These are phyloP conservation scores for Lordiphosa stackelbergi DNA, from an alignment of 1,140 invertebrate genomes.

Conservation along the genomic window DNA sequence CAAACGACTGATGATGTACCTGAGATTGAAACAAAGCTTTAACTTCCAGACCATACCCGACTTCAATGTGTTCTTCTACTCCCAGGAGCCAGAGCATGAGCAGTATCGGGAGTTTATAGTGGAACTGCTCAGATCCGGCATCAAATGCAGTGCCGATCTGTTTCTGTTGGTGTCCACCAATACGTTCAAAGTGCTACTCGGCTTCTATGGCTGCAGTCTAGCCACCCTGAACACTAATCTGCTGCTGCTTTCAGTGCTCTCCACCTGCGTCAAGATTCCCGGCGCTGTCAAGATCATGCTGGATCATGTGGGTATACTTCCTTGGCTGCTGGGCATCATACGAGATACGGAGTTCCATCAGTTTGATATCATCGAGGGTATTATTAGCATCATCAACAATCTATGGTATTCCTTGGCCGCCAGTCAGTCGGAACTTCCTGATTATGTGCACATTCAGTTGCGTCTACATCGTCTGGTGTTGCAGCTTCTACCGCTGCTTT, in stretches of 20 bases:
- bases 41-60: conserved; percentile 84
- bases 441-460: conserved; percentile 47
- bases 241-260: conserved; percentile 81
- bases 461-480: conserved; percentile 52
- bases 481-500: conserved; percentile 50
- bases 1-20: conserved; percentile 80
- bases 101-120: conserved; percentile 83
- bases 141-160: conserved; percentile 80
- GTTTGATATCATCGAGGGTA: conserved; percentile 72
- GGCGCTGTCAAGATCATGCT: conserved; percentile 81
- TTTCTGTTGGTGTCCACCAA: conserved; percentile 80
- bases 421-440: conserved; percentile 41
- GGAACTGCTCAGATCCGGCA: conserved; percentile 81
- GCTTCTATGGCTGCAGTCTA: conserved; percentile 77
- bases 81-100: conserved; percentile 80
- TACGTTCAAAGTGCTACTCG: conserved; percentile 81
- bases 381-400: conserved; percentile 73
- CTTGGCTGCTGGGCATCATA: conserved; percentile 79
- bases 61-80: conserved; percentile 84
- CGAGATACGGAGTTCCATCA: conserved; percentile 68
- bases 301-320: conserved; percentile 81
- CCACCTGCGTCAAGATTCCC: conserved; percentile 80
- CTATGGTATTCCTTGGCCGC: conserved; percentile 67
- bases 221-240: conserved; percentile 62
- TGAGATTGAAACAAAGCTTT: conserved; percentile 82